Base-by-base conservation (phyloP, 2,113 vertebrate genomes). In the Carlito syrichta region DNA sequence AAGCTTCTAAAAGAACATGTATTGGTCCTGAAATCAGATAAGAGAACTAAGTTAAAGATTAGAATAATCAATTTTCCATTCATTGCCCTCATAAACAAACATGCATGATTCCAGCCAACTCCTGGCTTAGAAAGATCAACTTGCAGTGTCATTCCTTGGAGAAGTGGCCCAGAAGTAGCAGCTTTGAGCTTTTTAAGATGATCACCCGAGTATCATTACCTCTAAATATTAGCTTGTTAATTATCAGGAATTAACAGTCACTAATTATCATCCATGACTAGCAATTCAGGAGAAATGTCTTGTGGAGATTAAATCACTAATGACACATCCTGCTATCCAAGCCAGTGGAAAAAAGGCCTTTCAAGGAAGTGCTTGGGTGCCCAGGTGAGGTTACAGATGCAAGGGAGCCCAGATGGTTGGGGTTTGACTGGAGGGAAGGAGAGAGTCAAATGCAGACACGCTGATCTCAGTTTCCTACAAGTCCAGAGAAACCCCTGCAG, bases 161-260 rank as follows among this genome's bases (percentile, higher is more conserved):
- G 94, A 5, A 0, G 66, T 86, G 58, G 27, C 35, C 30, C 8
- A 4, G 45, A 22, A 86, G 13, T 48, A 27, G 82, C 10, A 69
- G 68, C n/a, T 74, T 69, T 30, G 52, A 77, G 81, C 5, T 19
- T 77, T 90, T 90, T n/a, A 43, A 52, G 73, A 84, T 91, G 89
- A 94, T 89, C 93, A 45, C 52, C 78, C 5, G 0, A 32, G 16
- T 76, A n/a, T 83, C 88, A 83, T 96, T 95, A 93, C 89, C 95
- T 96, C 73, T 89, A 95, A 78, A 56, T 86, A 94, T 96, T 86
- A 96, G 89, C 91, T 94, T 95, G 95, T 94, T 95, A 95, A 94
- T 91, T 71, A 95, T 96, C 73, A 91, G 83, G 88, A 94, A 95
- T 97, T 96, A 96, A 95, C 79, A 30, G 91, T 73, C 1, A 16